Conservation (phyloP, 2,888 invertebrate species). For the Dryadula phaetusa region DNA sequence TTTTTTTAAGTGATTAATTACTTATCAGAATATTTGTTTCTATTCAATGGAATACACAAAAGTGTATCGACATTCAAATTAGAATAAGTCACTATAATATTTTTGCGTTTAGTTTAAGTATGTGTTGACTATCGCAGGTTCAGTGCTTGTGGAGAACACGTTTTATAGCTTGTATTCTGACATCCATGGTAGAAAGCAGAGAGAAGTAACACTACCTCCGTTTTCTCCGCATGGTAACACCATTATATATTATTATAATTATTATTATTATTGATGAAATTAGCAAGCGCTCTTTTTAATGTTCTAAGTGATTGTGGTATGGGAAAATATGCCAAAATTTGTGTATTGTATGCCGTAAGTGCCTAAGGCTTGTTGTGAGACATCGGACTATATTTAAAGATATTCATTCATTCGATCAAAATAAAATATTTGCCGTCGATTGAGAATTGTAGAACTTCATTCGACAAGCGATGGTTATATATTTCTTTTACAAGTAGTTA, state of each 20-base stretch:
- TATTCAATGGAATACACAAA: not conserved
- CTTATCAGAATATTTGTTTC: not conserved
- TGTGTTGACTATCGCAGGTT: slow-evolving; percentile 12
- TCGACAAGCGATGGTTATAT: no score
- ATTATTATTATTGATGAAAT: not conserved
- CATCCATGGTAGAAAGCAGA: not conserved
- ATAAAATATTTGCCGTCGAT: no score
- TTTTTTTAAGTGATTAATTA: not conserved
- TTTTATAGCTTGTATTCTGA: not conserved
- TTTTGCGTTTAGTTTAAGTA: slow-evolving; percentile 43
- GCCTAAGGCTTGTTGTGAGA: slow-evolving; percentile 67
- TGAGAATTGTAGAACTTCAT: no score
- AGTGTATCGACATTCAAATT: slow-evolving; percentile 59
- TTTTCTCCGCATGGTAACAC: not conserved
- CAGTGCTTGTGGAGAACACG: not conserved
- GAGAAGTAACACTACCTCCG: not conserved
- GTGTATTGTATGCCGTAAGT: slow-evolving; percentile 72
- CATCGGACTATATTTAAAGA: slow-evolving; percentile 28
- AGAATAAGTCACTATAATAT: slow-evolving; percentile 46
- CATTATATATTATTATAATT: no score
- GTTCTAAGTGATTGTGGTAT: slow-evolving; percentile 36
- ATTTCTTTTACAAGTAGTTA: no score
- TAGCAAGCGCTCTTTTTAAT: slow-evolving; percentile 37
- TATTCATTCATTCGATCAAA: not conserved
- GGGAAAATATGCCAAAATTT: slow-evolving; percentile 61